Percentiles rank a stretch among this genome's conserved stretches.
Conservation (phyloP, 1,140 invertebrate genomes). For the Bemisia tabaci region DNA sequence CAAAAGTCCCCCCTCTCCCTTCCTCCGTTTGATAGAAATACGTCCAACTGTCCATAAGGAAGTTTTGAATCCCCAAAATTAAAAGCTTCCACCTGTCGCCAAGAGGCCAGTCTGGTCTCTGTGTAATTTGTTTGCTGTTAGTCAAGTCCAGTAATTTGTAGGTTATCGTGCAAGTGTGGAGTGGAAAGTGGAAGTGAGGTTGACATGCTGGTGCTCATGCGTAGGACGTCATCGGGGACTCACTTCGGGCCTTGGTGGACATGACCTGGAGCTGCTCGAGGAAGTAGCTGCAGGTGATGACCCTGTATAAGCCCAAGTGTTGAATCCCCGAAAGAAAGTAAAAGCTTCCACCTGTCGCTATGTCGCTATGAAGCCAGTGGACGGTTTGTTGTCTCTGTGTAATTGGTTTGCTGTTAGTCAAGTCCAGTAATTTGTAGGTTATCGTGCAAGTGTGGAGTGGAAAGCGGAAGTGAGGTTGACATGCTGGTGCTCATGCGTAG, state of each 20-base stretch:
- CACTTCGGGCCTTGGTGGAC: conserved; percentile 58
- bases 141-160: conserved; percentile 80
- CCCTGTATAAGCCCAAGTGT: conserved; percentile 49
- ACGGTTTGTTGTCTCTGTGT: conserved; percentile 57
- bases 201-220: conserved; percentile 79
- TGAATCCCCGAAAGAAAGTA: conserved; percentile 48
- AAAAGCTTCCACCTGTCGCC: too few species aligned
- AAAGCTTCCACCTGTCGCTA: conserved; percentile 78
- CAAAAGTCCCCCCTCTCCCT: too few species aligned
- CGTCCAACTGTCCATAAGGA: conserved; percentile 59
- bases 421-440: conserved; percentile 80
- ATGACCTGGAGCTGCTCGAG: conserved; percentile 46
- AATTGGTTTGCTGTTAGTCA: conserved; percentile 72
- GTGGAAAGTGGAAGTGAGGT: conserved; percentile 81
- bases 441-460: conserved; percentile 68
- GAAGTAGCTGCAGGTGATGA: conserved; percentile 35
- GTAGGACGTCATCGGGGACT: conserved; percentile 54
- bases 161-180: conserved; percentile 68
- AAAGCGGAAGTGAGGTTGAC: conserved; percentile 86
- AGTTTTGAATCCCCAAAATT: too few species aligned
- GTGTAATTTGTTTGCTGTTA: conserved; percentile 66
- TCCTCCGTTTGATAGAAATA: too few species aligned
- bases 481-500: conserved; percentile 78
- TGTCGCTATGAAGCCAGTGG: conserved; percentile 57
- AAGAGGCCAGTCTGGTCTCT: too few species aligned